phyloP scores from a whole-genome alignment of 2,888 invertebrate genomes.

The Caenorhabditis sp. region DNA sequence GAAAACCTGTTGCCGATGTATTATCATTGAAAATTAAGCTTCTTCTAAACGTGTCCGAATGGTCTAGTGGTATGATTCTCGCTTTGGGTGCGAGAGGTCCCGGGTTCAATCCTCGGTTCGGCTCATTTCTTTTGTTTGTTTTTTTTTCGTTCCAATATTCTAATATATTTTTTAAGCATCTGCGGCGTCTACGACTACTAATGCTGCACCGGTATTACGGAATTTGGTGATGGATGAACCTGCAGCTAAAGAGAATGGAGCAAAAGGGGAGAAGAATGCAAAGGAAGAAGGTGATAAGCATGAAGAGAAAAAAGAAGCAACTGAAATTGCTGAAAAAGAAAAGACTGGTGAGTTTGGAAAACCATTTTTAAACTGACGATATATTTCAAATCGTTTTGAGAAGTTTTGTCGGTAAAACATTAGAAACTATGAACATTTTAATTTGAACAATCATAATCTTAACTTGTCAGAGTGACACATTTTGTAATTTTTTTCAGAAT shows the following conservation, averaged over 20 bases:
- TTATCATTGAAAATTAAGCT: background rate
- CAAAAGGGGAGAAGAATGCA: background rate
- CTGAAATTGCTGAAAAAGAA: background rate
- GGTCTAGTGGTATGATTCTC: conserved; percentile 71
- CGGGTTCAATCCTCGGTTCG: conserved; percentile 58
- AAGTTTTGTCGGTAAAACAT: too few species aligned
- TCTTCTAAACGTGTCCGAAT: conserved; percentile 39
- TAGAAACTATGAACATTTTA: too few species aligned
- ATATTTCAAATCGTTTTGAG: too few species aligned
- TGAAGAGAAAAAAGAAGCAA: background rate
- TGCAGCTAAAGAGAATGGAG: background rate
- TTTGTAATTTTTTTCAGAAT: background rate
- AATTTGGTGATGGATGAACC: conserved; percentile 34
- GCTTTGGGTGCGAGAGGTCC: conserved; percentile 71
- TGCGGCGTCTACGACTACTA: conserved; percentile 1
- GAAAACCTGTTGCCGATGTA: background rate
- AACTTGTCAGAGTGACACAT: background rate
- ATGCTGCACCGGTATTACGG: conserved; percentile 27
- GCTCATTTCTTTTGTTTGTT: conserved; percentile 1
- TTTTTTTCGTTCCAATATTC: background rate
- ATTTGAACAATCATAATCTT: background rate
- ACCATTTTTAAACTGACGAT: too few species aligned
- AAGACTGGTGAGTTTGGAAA: background rate
- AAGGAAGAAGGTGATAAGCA: background rate
- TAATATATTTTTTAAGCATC: conserved; percentile 9